Evolutionary conservation across 2,888 invertebrate species (phyloP).

Genomic region (Watsonalla cultraria): DNA sequence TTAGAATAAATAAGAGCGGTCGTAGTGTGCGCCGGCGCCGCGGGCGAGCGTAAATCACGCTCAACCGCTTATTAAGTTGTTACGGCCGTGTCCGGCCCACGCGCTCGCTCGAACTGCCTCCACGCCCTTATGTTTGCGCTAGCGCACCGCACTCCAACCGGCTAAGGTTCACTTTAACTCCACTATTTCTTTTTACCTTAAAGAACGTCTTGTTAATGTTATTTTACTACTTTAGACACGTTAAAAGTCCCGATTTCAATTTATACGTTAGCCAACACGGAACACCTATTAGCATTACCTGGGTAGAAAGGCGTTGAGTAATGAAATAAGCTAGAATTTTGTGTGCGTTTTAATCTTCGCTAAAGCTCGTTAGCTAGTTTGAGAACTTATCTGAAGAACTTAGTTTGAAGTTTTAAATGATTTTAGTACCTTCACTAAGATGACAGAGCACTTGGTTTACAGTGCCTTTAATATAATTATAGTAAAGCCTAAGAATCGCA

Average conservation of each 20-base stretch:
- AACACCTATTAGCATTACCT: neutral
- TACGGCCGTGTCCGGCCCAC: conserved; percentile 69
- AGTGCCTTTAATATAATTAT: too few relatives aligned
- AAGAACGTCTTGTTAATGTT: conserved; percentile 3
- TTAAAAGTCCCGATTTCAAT: neutral
- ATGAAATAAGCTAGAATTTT: too few relatives aligned
- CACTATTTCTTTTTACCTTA: conserved; percentile 14
- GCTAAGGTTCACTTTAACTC: conserved; percentile 29
- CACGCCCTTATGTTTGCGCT: conserved; percentile 67
- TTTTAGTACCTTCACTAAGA: too few relatives aligned
- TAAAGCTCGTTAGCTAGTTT: too few relatives aligned
- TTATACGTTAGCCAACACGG: neutral
- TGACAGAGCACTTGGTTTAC: too few relatives aligned
- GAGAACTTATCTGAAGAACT: too few relatives aligned
- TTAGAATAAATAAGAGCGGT: conserved; percentile 68
- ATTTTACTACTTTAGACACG: neutral
- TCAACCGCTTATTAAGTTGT: conserved; percentile 77
- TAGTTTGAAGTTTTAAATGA: too few relatives aligned
- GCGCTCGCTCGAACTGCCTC: conserved; percentile 53
- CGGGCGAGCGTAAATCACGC: conserved; percentile 73
- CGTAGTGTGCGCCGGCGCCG: conserved; percentile 69
- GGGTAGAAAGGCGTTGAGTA: neutral
- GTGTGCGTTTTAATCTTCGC: too few relatives aligned
- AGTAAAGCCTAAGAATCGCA: too few relatives aligned
- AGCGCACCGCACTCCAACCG: conserved; percentile 36